phyloP scores from a whole-genome alignment of 1,140 invertebrate species.

The Cephus cinctus region DNA sequence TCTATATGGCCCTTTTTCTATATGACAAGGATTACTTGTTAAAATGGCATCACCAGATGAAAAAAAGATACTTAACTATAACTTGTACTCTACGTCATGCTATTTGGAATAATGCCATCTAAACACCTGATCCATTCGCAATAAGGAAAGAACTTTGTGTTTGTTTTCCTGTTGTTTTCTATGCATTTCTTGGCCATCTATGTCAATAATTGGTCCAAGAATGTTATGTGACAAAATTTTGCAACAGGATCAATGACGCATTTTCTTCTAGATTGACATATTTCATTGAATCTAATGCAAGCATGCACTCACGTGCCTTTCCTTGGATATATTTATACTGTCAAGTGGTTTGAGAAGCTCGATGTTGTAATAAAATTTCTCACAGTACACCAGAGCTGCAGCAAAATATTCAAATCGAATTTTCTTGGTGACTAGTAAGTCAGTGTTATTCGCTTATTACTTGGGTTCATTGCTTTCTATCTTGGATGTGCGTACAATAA shows the following conservation, averaged over 20 bases:
- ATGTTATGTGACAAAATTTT: neutral
- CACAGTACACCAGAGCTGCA: no score
- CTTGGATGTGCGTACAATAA: no score
- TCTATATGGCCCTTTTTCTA: no score
- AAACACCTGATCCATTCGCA: constrained; percentile 23
- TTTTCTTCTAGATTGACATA: neutral
- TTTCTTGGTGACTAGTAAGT: no score
- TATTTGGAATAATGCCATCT: constrained; percentile 41
- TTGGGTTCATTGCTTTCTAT: no score
- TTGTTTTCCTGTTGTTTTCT: constrained; percentile 10
- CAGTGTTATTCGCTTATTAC: no score
- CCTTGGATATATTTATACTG: constrained; percentile 41
- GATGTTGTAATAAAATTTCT: constrained; percentile 38
- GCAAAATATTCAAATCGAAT: no score
- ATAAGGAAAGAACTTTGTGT: constrained; percentile 13
- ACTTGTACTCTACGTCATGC: constrained; percentile 28
- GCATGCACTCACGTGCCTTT: constrained; percentile 21
- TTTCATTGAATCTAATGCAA: neutral
- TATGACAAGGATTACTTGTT: no score
- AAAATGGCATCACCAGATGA: no score
- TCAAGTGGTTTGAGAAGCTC: constrained; percentile 36
- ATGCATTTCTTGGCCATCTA: neutral
- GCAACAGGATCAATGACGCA: neutral
- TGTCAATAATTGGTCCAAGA: neutral
- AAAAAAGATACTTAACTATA: constrained; percentile 22